Evolutionary conservation across 2,888 invertebrate genomes (phyloP).

Genomic region (Agriopis leucophaearia): DNA sequence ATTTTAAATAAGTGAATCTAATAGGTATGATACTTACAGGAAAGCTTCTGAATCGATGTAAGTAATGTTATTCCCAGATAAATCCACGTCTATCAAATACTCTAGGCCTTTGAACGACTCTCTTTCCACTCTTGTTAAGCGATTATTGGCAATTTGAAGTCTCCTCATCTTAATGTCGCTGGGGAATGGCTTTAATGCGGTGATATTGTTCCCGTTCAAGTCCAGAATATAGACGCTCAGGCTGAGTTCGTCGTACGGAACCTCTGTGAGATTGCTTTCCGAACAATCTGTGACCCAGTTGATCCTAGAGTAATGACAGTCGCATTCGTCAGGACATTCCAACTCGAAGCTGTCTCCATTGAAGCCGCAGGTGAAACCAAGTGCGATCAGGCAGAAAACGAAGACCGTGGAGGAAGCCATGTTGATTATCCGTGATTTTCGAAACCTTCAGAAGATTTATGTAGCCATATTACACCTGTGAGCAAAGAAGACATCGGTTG

Average conservation of each 20-base stretch:
- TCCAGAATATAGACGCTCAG: slow-evolving; percentile 90
- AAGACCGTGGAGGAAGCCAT: slow-evolving; percentile 67
- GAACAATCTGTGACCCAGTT: slow-evolving; percentile 93
- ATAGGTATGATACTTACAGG: slow-evolving; percentile 78
- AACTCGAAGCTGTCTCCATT: slow-evolving; percentile 89
- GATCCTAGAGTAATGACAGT: slow-evolving; percentile 91
- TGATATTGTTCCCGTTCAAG: slow-evolving; percentile 89
- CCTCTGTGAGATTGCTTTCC: slow-evolving; percentile 89
- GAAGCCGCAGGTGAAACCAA: slow-evolving; percentile 68
- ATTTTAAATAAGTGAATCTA: too few relatives aligned
- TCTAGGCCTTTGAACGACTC: slow-evolving; percentile 88
- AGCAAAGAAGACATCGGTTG: slow-evolving; percentile 40
- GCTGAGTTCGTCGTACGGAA: slow-evolving; percentile 90
- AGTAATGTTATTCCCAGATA: slow-evolving; percentile 89
- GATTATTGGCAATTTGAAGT: slow-evolving; percentile 90
- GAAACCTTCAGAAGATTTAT: slow-evolving; percentile 46
- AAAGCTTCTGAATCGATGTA: slow-evolving; percentile 89
- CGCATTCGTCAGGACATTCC: slow-evolving; percentile 91
- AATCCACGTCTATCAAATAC: slow-evolving; percentile 90
- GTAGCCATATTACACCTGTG: slow-evolving; percentile 60
- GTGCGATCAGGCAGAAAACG: slow-evolving; percentile 61
- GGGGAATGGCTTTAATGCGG: slow-evolving; percentile 87
- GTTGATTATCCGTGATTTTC: slow-evolving; percentile 37
- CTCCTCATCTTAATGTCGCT: slow-evolving; percentile 89
- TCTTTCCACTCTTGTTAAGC: slow-evolving; percentile 85